Evolutionary conservation across 2,888 invertebrate species (phyloP).

Genomic region (Philaethria dido): DNA sequence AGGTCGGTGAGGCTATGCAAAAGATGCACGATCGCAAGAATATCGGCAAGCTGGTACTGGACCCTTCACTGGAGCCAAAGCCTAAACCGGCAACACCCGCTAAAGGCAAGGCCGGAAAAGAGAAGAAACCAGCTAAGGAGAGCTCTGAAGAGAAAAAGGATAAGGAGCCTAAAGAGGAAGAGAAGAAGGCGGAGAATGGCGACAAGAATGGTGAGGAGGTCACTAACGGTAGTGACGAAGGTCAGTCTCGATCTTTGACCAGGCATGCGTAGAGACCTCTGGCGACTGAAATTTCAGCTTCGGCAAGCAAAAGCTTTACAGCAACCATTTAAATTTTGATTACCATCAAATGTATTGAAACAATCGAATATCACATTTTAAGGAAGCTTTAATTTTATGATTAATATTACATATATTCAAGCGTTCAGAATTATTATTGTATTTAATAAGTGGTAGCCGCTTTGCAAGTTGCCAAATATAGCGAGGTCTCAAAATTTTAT

Average conservation of each 20-base stretch:
- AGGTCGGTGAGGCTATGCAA: constrained; percentile 95
- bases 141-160: constrained; percentile 88
- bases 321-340: constrained; percentile 1
- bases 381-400: constrained; percentile 1
- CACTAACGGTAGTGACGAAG: constrained; percentile 83
- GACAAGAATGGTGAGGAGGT: constrained; percentile 81
- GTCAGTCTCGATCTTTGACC: constrained; percentile 76
- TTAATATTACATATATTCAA: not conserved
- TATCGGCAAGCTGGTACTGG: constrained; percentile 93
- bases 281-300: constrained; percentile 27
- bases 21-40: constrained; percentile 96
- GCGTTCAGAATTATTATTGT: not conserved
- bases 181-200: constrained; percentile 77
- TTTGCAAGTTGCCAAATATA: constrained; percentile 40
- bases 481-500: constrained; percentile 39
- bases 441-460: constrained; percentile 7
- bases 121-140: constrained; percentile 86
- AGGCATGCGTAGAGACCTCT: constrained; percentile 59
- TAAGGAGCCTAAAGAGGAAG: constrained; percentile 82
- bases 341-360: not conserved
- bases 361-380: not conserved
- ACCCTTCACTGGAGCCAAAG: constrained; percentile 91
- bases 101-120: constrained; percentile 88
- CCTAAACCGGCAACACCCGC: constrained; percentile 91
- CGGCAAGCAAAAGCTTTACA: constrained; percentile 17